A percentile compares a stretch with the other conserved stretches of the same genome.
Conservation (phyloP, 1,140 invertebrate species). For the Tribolium castaneum region DNA sequence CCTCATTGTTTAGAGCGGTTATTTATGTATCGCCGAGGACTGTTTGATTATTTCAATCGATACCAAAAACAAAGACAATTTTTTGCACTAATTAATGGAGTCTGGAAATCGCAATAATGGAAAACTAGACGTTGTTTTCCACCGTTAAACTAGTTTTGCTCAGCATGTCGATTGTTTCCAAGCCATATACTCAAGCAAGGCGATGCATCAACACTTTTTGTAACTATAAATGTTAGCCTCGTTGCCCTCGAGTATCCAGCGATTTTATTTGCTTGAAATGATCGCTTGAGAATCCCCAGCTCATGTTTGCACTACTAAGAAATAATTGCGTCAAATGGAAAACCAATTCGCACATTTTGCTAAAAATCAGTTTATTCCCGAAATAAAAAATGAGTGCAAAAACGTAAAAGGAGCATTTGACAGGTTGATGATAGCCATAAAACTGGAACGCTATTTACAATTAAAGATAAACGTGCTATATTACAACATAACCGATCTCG, state of each 20-base stretch:
- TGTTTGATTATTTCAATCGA: constrained; percentile 20
- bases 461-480: constrained; percentile 10
- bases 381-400: constrained; percentile 18
- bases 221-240: constrained; percentile 38
- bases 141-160: constrained; percentile 32
- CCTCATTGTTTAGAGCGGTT: constrained; percentile 21
- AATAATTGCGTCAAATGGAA: background rate
- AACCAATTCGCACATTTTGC: background rate
- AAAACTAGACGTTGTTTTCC: constrained; percentile 36
- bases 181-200: constrained; percentile 41
- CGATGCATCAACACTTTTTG: constrained; percentile 38
- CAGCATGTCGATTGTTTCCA: constrained; percentile 43
- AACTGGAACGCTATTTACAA: constrained; percentile 12
- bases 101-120: constrained; percentile 31
- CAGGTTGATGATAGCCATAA: background rate
- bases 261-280: constrained; percentile 36
- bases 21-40: constrained; percentile 25
- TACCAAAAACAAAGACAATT: constrained; percentile 25
- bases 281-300: background rate
- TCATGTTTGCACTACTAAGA: background rate
- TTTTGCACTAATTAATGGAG: constrained; percentile 30
- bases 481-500: constrained; percentile 2
- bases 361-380: background rate
- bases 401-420: constrained; percentile 5
- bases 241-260: constrained; percentile 23